Conservation (phyloP, 1,140 invertebrate genomes). For the Cataglyphis hispanica region DNA sequence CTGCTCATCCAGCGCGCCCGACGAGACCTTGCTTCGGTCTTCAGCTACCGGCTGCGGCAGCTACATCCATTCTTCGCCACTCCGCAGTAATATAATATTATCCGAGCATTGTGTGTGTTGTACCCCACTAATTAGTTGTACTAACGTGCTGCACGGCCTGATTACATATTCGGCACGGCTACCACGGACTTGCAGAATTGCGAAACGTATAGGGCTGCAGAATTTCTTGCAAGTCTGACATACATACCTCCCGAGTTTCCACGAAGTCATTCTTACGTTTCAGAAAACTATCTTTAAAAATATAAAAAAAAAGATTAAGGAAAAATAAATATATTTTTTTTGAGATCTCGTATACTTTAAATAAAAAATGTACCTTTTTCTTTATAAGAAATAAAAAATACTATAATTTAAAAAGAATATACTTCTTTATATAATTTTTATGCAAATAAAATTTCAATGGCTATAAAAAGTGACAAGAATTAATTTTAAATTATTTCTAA, state of each 20-base stretch:
- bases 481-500: not conserved
- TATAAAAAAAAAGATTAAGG: not conserved
- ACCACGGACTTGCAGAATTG: slow-evolving; percentile 38
- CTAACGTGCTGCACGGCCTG: slow-evolving; percentile 78
- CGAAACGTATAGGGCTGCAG: slow-evolving; percentile 40
- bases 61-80: slow-evolving; percentile 63
- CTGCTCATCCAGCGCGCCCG: slow-evolving; percentile 58
- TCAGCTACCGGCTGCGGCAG: slow-evolving; percentile 35
- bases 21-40: slow-evolving; percentile 24
- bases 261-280: slow-evolving; percentile 5
- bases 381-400: too few species aligned
- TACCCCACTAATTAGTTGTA: slow-evolving; percentile 80
- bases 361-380: too few species aligned
- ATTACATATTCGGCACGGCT: slow-evolving; percentile 81
- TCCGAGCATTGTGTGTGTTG: slow-evolving; percentile 83
- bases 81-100: slow-evolving; percentile 80
- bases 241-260: not conserved
- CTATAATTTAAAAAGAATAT: not conserved
- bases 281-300: not conserved
- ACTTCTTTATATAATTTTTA: not conserved
- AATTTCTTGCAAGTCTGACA: slow-evolving; percentile 25
- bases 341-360: too few species aligned
- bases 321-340: not conserved
- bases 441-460: not conserved
- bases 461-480: not conserved